Conservation (phyloP, 92 coral and sea anemone genomes). For the Parazoanthus darwini region DNA sequence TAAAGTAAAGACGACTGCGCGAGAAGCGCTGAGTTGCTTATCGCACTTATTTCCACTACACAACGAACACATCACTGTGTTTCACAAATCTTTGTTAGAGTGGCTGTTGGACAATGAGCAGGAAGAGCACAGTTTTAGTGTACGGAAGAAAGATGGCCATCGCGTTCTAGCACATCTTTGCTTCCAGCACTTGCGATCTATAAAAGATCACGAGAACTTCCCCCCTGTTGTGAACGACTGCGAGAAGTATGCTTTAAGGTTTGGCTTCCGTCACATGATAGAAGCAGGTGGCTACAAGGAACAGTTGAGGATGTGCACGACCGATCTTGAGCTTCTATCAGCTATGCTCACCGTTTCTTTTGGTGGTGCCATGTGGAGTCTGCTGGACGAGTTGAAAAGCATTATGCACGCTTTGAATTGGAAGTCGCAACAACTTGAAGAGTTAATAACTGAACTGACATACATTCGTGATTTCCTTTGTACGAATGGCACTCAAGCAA, state of each 20-base stretch:
- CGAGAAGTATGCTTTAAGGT: constrained; percentile 27
- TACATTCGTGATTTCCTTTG: not conserved
- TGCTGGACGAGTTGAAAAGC: constrained; percentile 10
- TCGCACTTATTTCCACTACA: constrained; percentile 45
- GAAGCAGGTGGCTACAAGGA: constrained; percentile 29
- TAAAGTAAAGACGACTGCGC: constrained; percentile 19
- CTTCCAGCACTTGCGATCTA: not conserved
- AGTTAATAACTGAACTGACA: constrained; percentile 7
- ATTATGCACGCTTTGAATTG: not conserved
- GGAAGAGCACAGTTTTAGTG: constrained; percentile 27
- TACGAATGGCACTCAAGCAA: not conserved
- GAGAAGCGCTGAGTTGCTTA: constrained; percentile 20
- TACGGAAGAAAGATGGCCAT: constrained; percentile 16
- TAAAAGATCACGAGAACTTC: constrained; percentile 16
- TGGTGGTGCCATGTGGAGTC: not conserved
- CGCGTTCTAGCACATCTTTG: constrained; percentile 21
- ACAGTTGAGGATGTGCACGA: not conserved
- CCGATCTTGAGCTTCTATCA: constrained; percentile 19
- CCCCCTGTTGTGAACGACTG: constrained; percentile 15
- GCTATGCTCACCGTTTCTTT: not conserved
- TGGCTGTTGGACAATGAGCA: constrained; percentile 39
- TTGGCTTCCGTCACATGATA: constrained; percentile 31
- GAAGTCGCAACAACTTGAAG: not conserved
- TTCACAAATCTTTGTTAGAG: constrained; percentile 47
- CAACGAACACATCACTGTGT: constrained; percentile 44